phyloP scores from a whole-genome alignment of 1,140 invertebrate species.

The Bombus fervidus region DNA sequence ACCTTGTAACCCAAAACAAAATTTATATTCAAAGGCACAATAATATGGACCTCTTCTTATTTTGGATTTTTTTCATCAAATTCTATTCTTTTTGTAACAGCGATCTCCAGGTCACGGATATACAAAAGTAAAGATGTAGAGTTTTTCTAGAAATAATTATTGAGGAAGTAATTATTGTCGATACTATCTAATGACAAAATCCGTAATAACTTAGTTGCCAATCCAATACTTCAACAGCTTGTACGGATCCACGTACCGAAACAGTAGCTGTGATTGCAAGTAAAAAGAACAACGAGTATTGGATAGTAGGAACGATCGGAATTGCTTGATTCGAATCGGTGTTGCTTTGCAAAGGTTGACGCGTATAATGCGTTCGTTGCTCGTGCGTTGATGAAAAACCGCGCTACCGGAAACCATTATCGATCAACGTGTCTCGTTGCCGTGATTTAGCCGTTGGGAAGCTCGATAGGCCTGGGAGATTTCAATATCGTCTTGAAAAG shows the following conservation, averaged over 20 bases:
- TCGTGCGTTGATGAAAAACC: conserved; percentile 31
- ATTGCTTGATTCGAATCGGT: neutral
- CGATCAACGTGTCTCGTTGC: conserved; percentile 42
- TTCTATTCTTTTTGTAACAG: no score
- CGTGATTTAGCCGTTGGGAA: conserved; percentile 6
- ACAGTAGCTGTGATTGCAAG: neutral
- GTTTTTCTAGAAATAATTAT: no score
- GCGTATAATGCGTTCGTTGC: conserved; percentile 1
- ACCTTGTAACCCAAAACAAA: no score
- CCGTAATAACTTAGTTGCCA: no score
- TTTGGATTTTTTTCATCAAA: no score
- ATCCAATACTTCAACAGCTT: neutral
- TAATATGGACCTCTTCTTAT: no score
- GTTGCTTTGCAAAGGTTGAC: conserved; percentile 3
- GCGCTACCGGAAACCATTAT: conserved; percentile 3
- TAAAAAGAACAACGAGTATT: neutral
- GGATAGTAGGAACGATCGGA: neutral
- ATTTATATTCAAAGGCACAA: no score
- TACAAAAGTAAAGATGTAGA: no score
- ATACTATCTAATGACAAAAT: no score
- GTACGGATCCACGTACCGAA: neutral
- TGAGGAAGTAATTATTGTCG: no score
- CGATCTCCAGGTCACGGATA: no score
- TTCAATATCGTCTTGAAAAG: conserved; percentile 42
- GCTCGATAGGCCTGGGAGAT: conserved; percentile 30